Evolutionary conservation across 2,888 invertebrate species (phyloP).

Genomic region (Pollenia labialis): DNA sequence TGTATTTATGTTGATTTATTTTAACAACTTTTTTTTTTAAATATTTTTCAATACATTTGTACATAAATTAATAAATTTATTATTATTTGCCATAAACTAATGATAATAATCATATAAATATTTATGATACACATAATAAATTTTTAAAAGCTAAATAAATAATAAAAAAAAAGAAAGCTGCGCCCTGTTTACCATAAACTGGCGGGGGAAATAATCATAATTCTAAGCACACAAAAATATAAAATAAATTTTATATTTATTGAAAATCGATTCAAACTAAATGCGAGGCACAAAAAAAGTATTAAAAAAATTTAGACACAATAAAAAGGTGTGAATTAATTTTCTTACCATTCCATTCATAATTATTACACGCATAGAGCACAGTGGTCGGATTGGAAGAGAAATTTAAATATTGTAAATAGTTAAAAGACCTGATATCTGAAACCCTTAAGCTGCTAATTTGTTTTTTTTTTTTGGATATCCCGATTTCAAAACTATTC

Average conservation of each 20-base stretch:
- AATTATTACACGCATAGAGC: neutral
- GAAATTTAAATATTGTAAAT: no score
- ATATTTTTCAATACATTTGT: neutral
- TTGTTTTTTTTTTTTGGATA: no score
- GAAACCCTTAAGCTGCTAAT: no score
- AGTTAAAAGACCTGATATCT: no score
- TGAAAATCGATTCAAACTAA: constrained; percentile 46
- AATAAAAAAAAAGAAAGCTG: constrained; percentile 42
- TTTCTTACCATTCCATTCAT: neutral
- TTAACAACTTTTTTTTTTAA: neutral
- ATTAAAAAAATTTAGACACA: constrained; percentile 39
- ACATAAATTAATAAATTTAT: constrained; percentile 37
- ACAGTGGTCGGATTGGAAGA: constrained; percentile 19
- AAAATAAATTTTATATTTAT: constrained; percentile 59
- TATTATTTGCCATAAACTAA: constrained; percentile 16
- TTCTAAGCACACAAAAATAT: constrained; percentile 45
- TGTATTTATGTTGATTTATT: neutral
- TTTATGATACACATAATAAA: constrained; percentile 8
- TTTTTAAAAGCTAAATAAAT: constrained; percentile 22
- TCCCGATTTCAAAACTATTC: no score
- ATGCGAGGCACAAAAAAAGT: constrained; percentile 6
- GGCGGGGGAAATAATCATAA: constrained; percentile 38
- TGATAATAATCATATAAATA: constrained; percentile 50
- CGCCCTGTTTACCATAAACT: constrained; percentile 35
- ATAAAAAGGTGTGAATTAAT: constrained; percentile 57